These are phyloP conservation scores for Melangyna quadrimaculata DNA, from an alignment of 2,888 invertebrate genomes.

Conservation along the genomic window DNA sequence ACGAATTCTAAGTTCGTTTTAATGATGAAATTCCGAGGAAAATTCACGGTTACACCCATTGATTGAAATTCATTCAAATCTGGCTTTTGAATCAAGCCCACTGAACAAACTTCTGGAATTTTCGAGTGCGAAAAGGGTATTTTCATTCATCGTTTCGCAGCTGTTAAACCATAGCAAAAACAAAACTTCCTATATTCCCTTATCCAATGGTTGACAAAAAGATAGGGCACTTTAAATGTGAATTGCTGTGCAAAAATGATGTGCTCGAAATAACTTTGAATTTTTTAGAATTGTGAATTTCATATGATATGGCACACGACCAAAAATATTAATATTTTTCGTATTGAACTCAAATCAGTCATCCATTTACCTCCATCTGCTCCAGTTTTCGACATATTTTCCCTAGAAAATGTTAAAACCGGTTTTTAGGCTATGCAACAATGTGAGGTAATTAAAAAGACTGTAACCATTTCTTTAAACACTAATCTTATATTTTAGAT, in stretches of 20 bases:
- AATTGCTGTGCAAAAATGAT: not conserved
- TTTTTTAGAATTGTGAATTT: too few relatives aligned
- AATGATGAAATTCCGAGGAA: conserved; percentile 50
- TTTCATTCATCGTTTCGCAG: conserved; percentile 23
- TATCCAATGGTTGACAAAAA: not conserved
- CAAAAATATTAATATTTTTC: too few relatives aligned
- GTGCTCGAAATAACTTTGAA: too few relatives aligned
- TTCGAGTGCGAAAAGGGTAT: conserved; percentile 31
- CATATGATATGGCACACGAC: too few relatives aligned
- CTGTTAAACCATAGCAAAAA: not conserved
- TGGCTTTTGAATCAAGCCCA: conserved; percentile 24
- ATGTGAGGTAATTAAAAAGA: too few relatives aligned
- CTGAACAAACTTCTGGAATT: conserved; percentile 1
- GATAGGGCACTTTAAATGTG: not conserved
- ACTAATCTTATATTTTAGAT: too few relatives aligned
- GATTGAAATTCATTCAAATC: conserved; percentile 51
- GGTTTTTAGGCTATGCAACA: too few relatives aligned
- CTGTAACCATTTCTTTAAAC: too few relatives aligned
- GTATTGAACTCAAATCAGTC: too few relatives aligned
- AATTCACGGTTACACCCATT: conserved; percentile 34
- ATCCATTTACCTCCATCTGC: too few relatives aligned
- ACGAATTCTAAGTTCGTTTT: conserved; percentile 35
- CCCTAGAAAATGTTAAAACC: too few relatives aligned
- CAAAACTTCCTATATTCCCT: not conserved
- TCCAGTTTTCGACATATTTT: too few relatives aligned